A percentile compares a stretch with the other conserved stretches of the same genome.
Conservation (phyloP, 2,113 vertebrate species). For the Nothocercus julius region DNA sequence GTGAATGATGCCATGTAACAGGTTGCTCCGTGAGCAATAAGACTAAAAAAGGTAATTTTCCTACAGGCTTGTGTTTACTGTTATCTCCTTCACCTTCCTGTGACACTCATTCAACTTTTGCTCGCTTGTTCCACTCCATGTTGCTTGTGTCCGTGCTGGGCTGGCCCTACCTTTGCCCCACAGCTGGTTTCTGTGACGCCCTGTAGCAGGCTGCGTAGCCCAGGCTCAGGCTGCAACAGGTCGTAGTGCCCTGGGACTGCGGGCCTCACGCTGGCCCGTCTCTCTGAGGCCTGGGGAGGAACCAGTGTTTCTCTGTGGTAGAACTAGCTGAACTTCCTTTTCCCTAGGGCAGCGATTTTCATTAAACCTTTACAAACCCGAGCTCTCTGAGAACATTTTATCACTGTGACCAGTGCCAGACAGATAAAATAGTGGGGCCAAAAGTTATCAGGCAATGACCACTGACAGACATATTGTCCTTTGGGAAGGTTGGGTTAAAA, state of each 20-base stretch:
- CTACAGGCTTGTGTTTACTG: fast-evolving
- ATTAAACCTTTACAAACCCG: neutral
- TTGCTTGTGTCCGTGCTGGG: neutral
- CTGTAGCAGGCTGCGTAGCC: fast-evolving
- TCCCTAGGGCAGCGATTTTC: neutral
- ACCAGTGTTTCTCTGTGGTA: neutral
- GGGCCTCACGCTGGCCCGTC: neutral
- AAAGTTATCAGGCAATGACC: neutral
- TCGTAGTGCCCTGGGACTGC: neutral
- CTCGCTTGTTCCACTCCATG: neutral
- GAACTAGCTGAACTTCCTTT: neutral
- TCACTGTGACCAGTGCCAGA: neutral
- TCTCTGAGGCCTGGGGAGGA: neutral
- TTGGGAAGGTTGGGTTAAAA: neutral
- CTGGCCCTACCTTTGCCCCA: neutral
- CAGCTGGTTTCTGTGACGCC: neutral
- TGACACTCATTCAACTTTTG: fast-evolving
- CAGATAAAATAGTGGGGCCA: neutral
- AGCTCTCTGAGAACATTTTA: neutral
- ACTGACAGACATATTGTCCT: neutral
- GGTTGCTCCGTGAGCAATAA: neutral
- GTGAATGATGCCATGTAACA: neutral
- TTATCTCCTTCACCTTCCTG: neutral
- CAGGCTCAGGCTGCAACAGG: neutral
- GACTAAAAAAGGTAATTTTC: neutral